These are phyloP conservation scores for Labrus mixtus DNA, from an alignment of 2,113 vertebrate genomes.

Conservation along the genomic window DNA sequence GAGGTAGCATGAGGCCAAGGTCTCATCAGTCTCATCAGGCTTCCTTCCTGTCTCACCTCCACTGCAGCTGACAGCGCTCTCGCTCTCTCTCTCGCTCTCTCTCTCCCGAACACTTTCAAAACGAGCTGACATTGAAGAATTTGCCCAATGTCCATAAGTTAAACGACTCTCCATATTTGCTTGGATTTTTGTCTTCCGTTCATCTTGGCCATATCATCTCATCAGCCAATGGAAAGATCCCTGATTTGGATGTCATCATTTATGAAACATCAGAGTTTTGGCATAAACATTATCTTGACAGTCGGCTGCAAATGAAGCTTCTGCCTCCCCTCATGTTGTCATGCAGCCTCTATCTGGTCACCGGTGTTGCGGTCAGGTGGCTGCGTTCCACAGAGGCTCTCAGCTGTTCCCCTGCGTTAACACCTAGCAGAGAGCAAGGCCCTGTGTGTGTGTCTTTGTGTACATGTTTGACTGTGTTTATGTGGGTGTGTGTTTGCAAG, in stretches of 20 bases:
- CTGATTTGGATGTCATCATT: constrained; percentile 3
- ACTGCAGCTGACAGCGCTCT: constrained; percentile 37
- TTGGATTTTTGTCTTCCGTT: neutral
- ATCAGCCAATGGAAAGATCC: neutral
- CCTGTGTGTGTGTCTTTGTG: constrained; percentile 4
- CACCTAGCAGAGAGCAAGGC: constrained; percentile 58
- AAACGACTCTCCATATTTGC: neutral
- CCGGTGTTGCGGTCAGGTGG: constrained; percentile 43
- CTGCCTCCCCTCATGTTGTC: neutral
- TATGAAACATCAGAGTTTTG: neutral
- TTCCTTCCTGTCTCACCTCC: constrained; percentile 58
- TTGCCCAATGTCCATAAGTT: constrained; percentile 6
- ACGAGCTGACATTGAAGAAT: constrained; percentile 34
- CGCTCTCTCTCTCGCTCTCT: constrained; percentile 20
- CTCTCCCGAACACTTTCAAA: constrained; percentile 12
- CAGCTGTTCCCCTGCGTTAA: constrained; percentile 77
- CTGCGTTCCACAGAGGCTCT: constrained; percentile 63
- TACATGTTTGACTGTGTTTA: neutral
- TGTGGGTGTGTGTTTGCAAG: neutral
- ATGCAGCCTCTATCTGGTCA: constrained; percentile 27
- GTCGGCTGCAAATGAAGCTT: neutral
- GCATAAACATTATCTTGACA: neutral
- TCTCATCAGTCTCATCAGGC: constrained; percentile 45
- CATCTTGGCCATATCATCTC: neutral
- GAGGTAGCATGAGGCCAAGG: constrained; percentile 48